Evolutionary conservation across 2,888 invertebrate genomes (phyloP), one percentile per base, ranked within the genome.

Genomic region (Gymnocheta viridis): DNA sequence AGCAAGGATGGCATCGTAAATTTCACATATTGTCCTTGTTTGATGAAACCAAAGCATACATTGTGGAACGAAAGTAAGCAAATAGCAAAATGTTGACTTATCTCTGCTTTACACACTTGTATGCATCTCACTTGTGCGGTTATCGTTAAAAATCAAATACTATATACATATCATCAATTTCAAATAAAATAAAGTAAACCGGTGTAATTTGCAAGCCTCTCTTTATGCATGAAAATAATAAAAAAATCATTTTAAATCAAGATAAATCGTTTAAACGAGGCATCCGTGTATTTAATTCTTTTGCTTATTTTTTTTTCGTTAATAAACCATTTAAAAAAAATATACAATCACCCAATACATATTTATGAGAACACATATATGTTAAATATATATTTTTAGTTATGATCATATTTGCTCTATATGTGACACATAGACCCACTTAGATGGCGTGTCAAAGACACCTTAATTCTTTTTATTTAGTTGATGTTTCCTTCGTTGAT

Each of bases 361-460:
- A 22, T 27, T n/a, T 6, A 38, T 29, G 6, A 38, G 19, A 41
- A 60, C 41, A 58, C 38, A 38, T 3, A 35, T 4, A 44, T 56
- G 56, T 14, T 69, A 60, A 54, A 67, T 47, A 44, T 47, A 44
- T n/a, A 58, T 49, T 49, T 24, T 19, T 19, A 14, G 24, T 38
- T 54, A 41, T 27, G 32, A 27, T 19, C 44, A 12, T 27, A 49
- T 74, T 54, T 74, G 66, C 60, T 73, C 60, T 60, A 74, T 22
- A 60, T 74, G 44, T 81, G 81, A 24, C 81, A 81, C 81, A 81
- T 81, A 60, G 41, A 74, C 32, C 72, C 38, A 60, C 47, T 56
- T 64, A 12, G 67, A 64, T 84, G 77, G 77, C 84, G 81, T 84
- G 84, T 58, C 77, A 84, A 84, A 84, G 67, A 84, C 84, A 84